Percentiles rank a stretch among this genome's conserved stretches.
phyloP scores from a whole-genome alignment of 1,140 invertebrate species.

The Philotrypesis tridentata region DNA sequence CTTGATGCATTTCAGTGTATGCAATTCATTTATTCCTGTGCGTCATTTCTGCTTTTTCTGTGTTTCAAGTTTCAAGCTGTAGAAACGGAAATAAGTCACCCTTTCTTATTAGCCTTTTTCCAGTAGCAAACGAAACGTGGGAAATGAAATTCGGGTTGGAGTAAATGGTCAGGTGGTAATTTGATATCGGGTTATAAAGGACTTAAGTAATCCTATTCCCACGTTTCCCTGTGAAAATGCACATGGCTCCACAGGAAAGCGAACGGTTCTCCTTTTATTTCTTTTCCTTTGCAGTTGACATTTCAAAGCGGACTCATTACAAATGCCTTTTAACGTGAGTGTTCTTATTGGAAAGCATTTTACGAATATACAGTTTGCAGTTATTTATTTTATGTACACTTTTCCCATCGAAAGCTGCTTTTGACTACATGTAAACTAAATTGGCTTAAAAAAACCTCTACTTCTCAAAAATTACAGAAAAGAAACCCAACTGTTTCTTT shows the following conservation, averaged over 20 bases:
- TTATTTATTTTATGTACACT: background rate
- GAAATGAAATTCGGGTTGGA: conserved; percentile 27
- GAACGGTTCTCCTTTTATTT: background rate
- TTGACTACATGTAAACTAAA: background rate
- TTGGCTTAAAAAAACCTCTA: background rate
- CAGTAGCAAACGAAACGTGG: background rate
- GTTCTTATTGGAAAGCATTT: background rate
- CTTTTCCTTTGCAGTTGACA: background rate
- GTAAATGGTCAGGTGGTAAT: conserved; percentile 20
- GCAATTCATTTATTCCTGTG: too few species aligned
- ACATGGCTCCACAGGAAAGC: background rate
- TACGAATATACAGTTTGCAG: background rate
- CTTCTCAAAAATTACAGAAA: background rate
- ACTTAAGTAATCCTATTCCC: conserved; percentile 37
- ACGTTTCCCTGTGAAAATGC: conserved; percentile 21
- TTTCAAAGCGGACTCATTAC: background rate
- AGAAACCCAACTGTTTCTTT: too few species aligned
- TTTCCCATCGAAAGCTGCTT: background rate
- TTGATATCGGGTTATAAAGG: conserved; percentile 25
- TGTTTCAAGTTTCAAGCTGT: background rate
- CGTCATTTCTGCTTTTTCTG: too few species aligned
- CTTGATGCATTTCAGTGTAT: too few species aligned
- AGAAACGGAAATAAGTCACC: background rate
- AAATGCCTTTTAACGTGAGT: background rate
- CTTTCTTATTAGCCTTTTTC: background rate